A percentile compares a stretch with the other conserved stretches of the same genome.
phyloP scores from a whole-genome alignment of 1,140 invertebrate genomes.

The Neodiprion lecontei region DNA sequence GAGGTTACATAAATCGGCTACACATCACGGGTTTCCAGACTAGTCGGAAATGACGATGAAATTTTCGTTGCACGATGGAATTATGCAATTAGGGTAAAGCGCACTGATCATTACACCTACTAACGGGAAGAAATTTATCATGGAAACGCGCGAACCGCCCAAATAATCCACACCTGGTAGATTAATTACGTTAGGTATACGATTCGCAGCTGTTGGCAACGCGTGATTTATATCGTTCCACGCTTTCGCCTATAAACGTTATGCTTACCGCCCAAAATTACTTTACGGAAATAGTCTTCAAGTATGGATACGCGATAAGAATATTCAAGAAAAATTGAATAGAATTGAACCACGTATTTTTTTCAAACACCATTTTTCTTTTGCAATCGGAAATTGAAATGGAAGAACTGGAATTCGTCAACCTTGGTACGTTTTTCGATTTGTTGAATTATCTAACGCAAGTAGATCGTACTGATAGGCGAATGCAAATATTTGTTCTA shows the following conservation, averaged over 20 bases:
- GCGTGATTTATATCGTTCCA: slow-evolving; percentile 53
- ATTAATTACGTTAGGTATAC: background rate
- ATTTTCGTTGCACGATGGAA: background rate
- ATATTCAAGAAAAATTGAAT: too few relatives aligned
- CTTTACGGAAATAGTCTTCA: background rate
- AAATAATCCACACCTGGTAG: slow-evolving; percentile 7
- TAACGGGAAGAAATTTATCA: background rate
- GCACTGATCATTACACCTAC: background rate
- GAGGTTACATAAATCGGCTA: background rate
- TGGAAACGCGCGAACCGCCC: background rate
- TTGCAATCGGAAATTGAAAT: too few relatives aligned
- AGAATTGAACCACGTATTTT: too few relatives aligned
- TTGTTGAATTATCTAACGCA: too few relatives aligned
- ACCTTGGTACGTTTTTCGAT: too few relatives aligned
- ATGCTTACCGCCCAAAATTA: background rate
- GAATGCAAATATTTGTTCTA: too few relatives aligned
- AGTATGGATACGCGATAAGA: too few relatives aligned
- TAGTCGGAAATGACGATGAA: background rate
- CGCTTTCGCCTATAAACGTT: slow-evolving; percentile 28
- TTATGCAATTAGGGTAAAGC: background rate
- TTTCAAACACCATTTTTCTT: too few relatives aligned
- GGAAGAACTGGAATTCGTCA: too few relatives aligned
- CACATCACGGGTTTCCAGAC: background rate
- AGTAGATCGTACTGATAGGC: too few relatives aligned
- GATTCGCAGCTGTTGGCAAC: slow-evolving; percentile 43